Evolutionary conservation across 2,113 vertebrate genomes (phyloP).

Genomic region (Tachycineta bicolor): DNA sequence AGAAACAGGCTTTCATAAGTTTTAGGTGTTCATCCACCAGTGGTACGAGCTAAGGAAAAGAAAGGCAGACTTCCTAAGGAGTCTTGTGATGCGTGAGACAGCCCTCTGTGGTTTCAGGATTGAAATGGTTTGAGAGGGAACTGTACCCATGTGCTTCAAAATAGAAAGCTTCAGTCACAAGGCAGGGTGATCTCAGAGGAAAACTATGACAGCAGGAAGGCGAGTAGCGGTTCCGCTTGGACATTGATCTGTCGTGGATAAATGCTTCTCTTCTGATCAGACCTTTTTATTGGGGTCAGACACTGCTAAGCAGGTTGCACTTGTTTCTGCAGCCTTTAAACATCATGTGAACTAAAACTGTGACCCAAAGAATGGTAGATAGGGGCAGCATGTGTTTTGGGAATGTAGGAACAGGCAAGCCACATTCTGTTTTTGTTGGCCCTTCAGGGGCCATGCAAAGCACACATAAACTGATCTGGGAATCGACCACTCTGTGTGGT

Average conservation of each 20-base stretch:
- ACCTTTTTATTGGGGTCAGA: background rate
- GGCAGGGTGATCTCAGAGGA: conserved; percentile 16
- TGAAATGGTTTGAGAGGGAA: background rate
- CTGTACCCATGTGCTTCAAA: background rate
- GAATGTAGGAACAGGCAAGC: background rate
- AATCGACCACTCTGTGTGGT: background rate
- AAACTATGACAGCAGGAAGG: background rate
- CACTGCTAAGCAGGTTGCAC: background rate
- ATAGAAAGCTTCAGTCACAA: background rate
- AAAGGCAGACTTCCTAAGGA: background rate
- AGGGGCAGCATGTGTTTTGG: background rate
- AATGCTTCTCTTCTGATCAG: background rate
- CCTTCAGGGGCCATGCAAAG: background rate
- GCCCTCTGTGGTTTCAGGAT: background rate
- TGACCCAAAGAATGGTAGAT: background rate
- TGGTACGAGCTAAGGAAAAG: background rate
- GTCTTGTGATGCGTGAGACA: background rate
- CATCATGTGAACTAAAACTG: background rate
- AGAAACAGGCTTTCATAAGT: background rate
- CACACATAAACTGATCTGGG: background rate
- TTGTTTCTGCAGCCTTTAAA: background rate
- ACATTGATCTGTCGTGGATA: background rate
- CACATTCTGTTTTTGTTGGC: background rate
- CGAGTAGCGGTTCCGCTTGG: background rate
- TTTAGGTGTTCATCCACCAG: background rate